Percentiles rank a stretch among this genome's conserved stretches.
phyloP scores from a whole-genome alignment of 2,888 invertebrate species.

The Portevinia maculata region DNA sequence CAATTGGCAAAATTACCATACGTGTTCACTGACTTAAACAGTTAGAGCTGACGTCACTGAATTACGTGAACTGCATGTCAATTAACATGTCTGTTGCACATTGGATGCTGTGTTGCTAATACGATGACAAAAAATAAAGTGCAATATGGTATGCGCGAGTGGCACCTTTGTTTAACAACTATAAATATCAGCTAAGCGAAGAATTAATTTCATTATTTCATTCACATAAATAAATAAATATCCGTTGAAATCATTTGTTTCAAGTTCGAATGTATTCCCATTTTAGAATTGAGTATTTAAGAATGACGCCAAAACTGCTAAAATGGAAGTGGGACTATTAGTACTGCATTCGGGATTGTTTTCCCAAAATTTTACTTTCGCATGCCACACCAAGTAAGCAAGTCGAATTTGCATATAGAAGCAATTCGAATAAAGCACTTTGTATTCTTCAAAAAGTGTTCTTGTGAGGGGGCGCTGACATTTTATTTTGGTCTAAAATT shows the following conservation, averaged over 20 bases:
- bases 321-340: background rate
- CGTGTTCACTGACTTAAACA: background rate
- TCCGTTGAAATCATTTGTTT: background rate
- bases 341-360: background rate
- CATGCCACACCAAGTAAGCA: slow-evolving; percentile 39
- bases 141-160: background rate
- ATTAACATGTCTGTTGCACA: background rate
- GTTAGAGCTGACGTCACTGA: slow-evolving; percentile 13
- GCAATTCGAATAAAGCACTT: slow-evolving; percentile 11
- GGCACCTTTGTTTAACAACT: background rate
- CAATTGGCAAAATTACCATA: slow-evolving; percentile 18
- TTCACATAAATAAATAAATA: no score
- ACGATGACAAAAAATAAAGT: background rate
- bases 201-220: no score
- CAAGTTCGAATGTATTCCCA: background rate
- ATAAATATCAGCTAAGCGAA: background rate
- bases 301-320: background rate
- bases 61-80: background rate
- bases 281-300: background rate
- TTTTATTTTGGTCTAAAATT: background rate
- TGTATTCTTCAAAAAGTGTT: slow-evolving; percentile 15
- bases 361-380: slow-evolving; percentile 20
- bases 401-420: slow-evolving; percentile 32
- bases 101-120: background rate
- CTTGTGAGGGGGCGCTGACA: background rate